Percentiles rank a stretch among this genome's conserved stretches.
Evolutionary conservation across 2,797 vertebrate genomes (phyloP).

Genomic region (Pangasius krempfi): DNA sequence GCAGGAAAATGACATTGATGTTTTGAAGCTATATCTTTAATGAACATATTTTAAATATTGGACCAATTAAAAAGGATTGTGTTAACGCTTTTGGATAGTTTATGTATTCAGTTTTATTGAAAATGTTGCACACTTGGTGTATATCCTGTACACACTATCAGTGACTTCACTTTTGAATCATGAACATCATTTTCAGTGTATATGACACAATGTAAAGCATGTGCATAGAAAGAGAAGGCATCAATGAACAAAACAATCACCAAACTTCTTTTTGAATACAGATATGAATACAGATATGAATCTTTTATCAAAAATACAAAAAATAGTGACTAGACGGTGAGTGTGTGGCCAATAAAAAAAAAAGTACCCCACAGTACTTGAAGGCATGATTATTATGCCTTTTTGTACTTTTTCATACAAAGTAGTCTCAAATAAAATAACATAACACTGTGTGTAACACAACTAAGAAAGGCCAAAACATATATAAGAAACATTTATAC

Average conservation of each 20-base stretch:
- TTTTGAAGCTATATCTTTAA: conserved; percentile 77
- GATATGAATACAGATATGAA: neutral
- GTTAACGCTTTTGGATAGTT: conserved; percentile 8
- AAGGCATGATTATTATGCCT: neutral
- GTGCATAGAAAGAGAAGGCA: neutral
- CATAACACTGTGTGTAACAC: neutral
- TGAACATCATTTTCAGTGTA: neutral
- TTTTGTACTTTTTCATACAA: neutral
- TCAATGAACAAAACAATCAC: neutral
- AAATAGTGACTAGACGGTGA: neutral
- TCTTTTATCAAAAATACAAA: neutral
- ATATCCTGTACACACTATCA: neutral
- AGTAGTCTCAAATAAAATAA: neutral
- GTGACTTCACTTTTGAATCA: neutral
- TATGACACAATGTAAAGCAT: neutral
- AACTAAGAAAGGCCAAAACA: neutral
- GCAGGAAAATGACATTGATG: conserved; percentile 72
- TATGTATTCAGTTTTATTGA: conserved; percentile 3
- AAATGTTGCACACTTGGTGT: neutral
- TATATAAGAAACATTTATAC: neutral
- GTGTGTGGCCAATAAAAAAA: neutral
- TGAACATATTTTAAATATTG: conserved; percentile 70
- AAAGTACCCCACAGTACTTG: neutral
- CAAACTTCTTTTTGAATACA: neutral
- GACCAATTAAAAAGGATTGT: conserved; percentile 69